These are phyloP conservation scores for Ferrisia virgata DNA, from an alignment of 2,888 invertebrate species.

Conservation along the genomic window DNA sequence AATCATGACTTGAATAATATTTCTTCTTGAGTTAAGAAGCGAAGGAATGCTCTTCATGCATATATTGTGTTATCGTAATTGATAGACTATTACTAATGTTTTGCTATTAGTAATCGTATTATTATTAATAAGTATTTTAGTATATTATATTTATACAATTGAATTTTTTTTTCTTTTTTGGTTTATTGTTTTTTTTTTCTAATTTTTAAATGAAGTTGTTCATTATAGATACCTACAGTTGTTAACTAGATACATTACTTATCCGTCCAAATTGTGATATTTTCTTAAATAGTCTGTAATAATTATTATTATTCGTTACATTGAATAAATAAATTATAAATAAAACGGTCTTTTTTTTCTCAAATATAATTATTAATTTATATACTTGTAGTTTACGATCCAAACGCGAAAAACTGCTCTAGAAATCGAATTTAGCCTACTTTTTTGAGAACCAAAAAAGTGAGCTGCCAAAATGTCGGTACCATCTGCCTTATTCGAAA, in stretches of 20 bases:
- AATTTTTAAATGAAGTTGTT: neutral
- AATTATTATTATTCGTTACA: slow-evolving; percentile 3
- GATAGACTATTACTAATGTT: neutral
- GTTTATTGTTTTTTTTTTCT: neutral
- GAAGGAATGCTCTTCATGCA: neutral
- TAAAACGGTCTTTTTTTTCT: neutral
- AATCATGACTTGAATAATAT: neutral
- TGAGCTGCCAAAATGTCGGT: too few species aligned
- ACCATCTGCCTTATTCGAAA: too few species aligned
- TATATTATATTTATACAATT: neutral
- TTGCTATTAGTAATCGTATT: neutral
- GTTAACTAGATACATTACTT: slow-evolving; percentile 13
- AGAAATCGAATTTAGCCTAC: too few species aligned
- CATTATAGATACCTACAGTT: neutral
- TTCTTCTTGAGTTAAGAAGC: too few species aligned
- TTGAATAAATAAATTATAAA: neutral
- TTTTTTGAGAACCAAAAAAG: too few species aligned
- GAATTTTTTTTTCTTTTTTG: neutral
- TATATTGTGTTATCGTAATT: neutral
- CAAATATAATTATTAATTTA: too few species aligned
- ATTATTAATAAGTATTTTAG: too few species aligned
- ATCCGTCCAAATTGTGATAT: slow-evolving; percentile 29
- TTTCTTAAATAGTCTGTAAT: slow-evolving; percentile 1
- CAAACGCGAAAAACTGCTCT: too few species aligned
- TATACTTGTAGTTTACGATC: too few species aligned